phyloP scores from a whole-genome alignment of 2,888 invertebrate genomes.

The Perithous albicinctus region DNA sequence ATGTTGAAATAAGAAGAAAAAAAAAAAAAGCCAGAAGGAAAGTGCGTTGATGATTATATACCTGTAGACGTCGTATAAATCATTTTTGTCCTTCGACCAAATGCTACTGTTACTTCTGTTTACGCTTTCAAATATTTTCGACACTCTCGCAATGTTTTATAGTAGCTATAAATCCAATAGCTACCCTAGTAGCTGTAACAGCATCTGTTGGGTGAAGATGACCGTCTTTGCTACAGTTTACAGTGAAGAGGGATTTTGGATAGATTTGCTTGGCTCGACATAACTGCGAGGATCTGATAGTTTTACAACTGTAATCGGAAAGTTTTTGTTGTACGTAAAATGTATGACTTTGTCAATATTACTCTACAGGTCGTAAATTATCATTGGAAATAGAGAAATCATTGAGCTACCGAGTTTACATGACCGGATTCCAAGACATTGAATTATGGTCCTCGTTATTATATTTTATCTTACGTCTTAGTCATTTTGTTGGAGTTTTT shows the following conservation, averaged over 20 bases:
- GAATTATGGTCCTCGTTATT: neutral
- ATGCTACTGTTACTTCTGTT: constrained; percentile 12
- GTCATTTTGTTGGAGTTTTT: neutral
- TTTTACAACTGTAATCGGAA: constrained; percentile 9
- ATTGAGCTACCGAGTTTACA: neutral
- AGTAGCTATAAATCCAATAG: constrained; percentile 28
- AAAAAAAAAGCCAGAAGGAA: neutral
- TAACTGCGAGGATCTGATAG: neutral
- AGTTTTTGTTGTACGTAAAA: neutral
- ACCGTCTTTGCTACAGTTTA: neutral
- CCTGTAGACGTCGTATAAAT: neutral
- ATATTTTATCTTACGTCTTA: neutral
- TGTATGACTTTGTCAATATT: neutral
- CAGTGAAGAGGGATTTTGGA: too few species aligned
- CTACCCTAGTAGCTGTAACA: neutral
- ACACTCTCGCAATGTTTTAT: constrained; percentile 15
- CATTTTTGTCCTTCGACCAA: neutral
- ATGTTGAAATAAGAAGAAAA: neutral
- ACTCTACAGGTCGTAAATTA: neutral
- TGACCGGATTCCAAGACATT: neutral
- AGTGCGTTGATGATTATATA: constrained; percentile 11
- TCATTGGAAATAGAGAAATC: neutral
- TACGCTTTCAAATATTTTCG: constrained; percentile 40
- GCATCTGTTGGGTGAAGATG: neutral
- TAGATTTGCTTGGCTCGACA: neutral